Base-by-base conservation (phyloP, 2,797 vertebrate genomes). In the Anguilla obscura region DNA sequence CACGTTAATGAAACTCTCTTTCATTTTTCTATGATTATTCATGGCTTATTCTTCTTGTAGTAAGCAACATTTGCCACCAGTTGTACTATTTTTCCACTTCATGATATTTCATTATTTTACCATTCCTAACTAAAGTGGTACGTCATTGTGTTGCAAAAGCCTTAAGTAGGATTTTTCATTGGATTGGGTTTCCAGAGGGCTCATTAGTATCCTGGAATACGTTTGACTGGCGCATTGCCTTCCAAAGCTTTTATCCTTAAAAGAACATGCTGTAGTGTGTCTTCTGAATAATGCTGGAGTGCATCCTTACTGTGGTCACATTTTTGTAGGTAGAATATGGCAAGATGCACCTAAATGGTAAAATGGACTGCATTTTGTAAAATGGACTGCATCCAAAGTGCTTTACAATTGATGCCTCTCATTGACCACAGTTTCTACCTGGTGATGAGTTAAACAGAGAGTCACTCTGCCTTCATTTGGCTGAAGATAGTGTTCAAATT, bases 401-500 rank as follows among this genome's bases (percentile, higher is more conserved):
- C 40, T 45, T 45, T 45, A 45, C 40, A 45, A 45, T 45, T 45
- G 40, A 45, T 45, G 40, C 40, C 40, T 45, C 40, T 45, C 40
- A 45, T 45, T 45, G 40, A 45, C 40, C 40, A 45, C 40, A 45
- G 40, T 45, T 45, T 45, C 40, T 54, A 14, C 56, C 14, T 58
- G 14, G 9, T 71, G 69, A 71, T 1, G 69, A 30, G 69, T 14
- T 9, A 71, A 33, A 33, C 27, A 71, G 69, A n/a, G 74, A 3
- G 24, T 82, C 40, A 48, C 40, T 50, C 45, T 82, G 40, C 21
- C 24, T 14, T 45, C 76, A 45, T 30, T 33, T 24, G 50, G 12
- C 10, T 18, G 24, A 36, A 74, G 96, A 95, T 96, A 96, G 96
- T 95, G 95, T 95, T 95, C 96, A 90, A 92, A 95, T 93, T 95